Base-by-base conservation (phyloP, 2,888 invertebrate genomes). In the Agriopis leucophaearia region DNA sequence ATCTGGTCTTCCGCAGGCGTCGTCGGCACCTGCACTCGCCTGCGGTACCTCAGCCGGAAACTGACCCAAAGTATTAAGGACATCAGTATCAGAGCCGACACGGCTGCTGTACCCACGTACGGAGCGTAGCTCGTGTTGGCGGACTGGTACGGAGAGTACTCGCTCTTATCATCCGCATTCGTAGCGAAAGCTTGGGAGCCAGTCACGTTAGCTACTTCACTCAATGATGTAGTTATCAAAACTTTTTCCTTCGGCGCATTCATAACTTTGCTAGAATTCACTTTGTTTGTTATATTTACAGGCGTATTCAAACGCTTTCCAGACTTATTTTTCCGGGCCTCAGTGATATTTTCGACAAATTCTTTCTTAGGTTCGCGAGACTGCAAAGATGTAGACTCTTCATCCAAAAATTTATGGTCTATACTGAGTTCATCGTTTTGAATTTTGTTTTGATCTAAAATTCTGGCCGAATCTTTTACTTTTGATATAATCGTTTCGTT, bases 101-200 rank as follows among this genome's bases (percentile, higher is more conserved):
- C 94, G 66, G 95, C 89, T 81, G 94, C 94, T 10, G 90, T 95
- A 63, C 94, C 96, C 84, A 95, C 94, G 78, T 91, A 94, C 77
- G 86, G 88, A 35, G 86, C 89, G 71, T 88, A 91, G 73, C 78
- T 86, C 50, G 81, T 86, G 69, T 87, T 82, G 58, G 85, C 75
- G 15, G 89, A 86, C 73, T 88, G 87, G 73, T 88, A 92, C 57
- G 89, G 88, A 27, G 91, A 91, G 76, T 86, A 91, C 77, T 91
- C 88, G 40, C 85, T 84, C 80, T 85, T 91, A 35, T 88, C 87
- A 76, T 88, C 90, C 45, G 87, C 76, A 80, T 85, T 83, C 62
- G 76, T 78, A 63, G 83, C 82, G 61, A 80, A 80, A 55, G 71
- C 80, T 71, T 84, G 87, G 66, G 78, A 78, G 13, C 70, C 72